Evolutionary conservation across 2,797 vertebrate genomes (phyloP).

Genomic region (Sitta carolinensis): DNA sequence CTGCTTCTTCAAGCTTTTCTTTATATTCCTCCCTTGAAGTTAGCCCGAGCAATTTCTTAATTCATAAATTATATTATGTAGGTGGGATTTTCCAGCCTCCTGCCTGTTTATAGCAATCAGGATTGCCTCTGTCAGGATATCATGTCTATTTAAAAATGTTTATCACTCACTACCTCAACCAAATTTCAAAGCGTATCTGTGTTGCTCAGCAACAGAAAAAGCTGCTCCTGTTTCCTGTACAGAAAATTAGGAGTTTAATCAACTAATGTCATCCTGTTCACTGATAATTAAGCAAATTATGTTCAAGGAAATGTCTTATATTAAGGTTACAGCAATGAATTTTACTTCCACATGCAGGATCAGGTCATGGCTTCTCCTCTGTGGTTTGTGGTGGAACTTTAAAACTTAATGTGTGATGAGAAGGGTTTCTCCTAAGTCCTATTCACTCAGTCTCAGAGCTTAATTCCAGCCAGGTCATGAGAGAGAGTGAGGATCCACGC

Average conservation of each 20-base stretch:
- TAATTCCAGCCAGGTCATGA: neutral
- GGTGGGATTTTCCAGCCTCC: constrained; percentile 18
- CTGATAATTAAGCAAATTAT: constrained; percentile 29
- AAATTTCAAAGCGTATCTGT: constrained; percentile 25
- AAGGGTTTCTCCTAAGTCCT: neutral
- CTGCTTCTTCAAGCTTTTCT: neutral
- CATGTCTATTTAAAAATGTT: constrained; percentile 11
- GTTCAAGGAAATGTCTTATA: constrained; percentile 19
- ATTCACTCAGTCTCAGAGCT: neutral
- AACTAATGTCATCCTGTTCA: constrained; percentile 14
- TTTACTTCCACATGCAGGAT: neutral
- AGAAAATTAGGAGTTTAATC: constrained; percentile 46
- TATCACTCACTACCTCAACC: neutral
- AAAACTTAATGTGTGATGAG: neutral
- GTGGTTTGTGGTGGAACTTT: neutral
- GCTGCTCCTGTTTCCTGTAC: constrained; percentile 16
- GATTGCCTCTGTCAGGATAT: constrained; percentile 22
- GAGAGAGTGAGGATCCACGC: neutral
- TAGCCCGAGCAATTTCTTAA: neutral
- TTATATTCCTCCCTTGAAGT: neutral
- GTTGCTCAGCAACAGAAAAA: constrained; percentile 57
- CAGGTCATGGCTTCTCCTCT: neutral
- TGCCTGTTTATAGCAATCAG: neutral
- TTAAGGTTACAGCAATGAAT: neutral
- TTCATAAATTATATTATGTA: neutral